Conservation (phyloP, 2,113 vertebrate species). For the Salvelinus namaycush region DNA sequence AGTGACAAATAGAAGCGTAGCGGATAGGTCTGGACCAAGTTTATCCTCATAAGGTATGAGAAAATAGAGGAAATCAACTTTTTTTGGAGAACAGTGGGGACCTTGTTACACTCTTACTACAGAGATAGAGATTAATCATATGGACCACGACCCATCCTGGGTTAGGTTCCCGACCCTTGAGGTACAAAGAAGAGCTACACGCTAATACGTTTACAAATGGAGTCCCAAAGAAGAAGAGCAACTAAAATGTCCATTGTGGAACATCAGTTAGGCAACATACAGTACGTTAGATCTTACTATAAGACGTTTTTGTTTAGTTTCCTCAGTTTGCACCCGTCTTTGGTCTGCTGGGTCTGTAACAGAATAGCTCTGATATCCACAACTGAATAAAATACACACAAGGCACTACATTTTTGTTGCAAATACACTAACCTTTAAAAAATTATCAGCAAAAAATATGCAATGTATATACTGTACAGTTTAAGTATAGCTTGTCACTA, state of each 20-base stretch:
- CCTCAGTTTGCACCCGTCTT: constrained; percentile 13
- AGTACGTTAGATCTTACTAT: background rate
- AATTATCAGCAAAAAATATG: constrained; percentile 9
- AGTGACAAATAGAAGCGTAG: constrained; percentile 62
- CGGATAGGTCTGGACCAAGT: constrained; percentile 35
- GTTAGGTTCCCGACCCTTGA: constrained; percentile 32
- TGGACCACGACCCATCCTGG: constrained; percentile 18
- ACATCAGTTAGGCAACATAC: background rate
- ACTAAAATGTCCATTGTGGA: constrained; percentile 3
- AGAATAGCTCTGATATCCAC: background rate
- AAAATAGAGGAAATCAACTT: constrained; percentile 34
- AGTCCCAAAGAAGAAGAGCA: constrained; percentile 11
- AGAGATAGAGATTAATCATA: constrained; percentile 32
- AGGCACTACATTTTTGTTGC: background rate
- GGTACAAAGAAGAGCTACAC: constrained; percentile 60
- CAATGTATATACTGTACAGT: constrained; percentile 4
- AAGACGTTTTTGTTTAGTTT: background rate
- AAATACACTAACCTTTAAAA: constrained; percentile 7
- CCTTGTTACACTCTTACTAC: constrained; percentile 45
- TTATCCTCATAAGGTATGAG: constrained; percentile 17
- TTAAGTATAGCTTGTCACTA: constrained; percentile 10
- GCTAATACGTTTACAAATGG: constrained; percentile 29
- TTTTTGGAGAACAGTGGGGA: constrained; percentile 35
- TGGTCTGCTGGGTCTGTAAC: background rate
- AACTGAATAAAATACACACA: constrained; percentile 10